phyloP scores from a whole-genome alignment of 2,888 invertebrate genomes.

The Epinotia bilunana region DNA sequence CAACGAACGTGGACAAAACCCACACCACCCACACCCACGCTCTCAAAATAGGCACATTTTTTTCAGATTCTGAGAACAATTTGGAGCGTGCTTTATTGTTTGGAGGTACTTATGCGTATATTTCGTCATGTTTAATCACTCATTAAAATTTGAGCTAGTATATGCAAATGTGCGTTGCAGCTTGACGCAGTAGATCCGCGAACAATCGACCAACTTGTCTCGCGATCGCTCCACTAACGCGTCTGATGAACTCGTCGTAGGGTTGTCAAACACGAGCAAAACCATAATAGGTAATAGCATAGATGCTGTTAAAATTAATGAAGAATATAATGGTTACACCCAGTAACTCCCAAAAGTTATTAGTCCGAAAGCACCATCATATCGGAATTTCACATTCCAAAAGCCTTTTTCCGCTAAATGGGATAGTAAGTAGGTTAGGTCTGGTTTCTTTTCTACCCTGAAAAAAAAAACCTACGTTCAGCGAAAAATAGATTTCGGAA shows the following conservation, averaged over 20 bases:
- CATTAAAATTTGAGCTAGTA: slow-evolving; percentile 27
- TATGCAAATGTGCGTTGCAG: slow-evolving; percentile 39
- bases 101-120: not conserved
- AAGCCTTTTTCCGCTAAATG: too few relatives aligned
- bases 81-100: not conserved
- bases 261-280: slow-evolving; percentile 17
- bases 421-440: too few relatives aligned
- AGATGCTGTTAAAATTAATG: not conserved
- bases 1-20: too few relatives aligned
- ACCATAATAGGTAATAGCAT: not conserved
- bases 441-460: too few relatives aligned
- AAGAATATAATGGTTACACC: too few relatives aligned
- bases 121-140: slow-evolving; percentile 30
- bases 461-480: too few relatives aligned
- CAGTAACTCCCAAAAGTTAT: too few relatives aligned
- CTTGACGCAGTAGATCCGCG: slow-evolving; percentile 8
- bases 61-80: not conserved
- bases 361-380: too few relatives aligned
- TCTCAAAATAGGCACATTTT: not conserved
- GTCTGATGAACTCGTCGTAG: slow-evolving; percentile 36
- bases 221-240: slow-evolving; percentile 43
- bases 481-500: too few relatives aligned
- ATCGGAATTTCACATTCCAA: too few relatives aligned
- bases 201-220: slow-evolving; percentile 44
- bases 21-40: too few relatives aligned